Percentiles rank a stretch among this genome's conserved stretches.
Evolutionary conservation across 2,797 vertebrate genomes (phyloP).

Genomic region (Enteromius radiatus): DNA sequence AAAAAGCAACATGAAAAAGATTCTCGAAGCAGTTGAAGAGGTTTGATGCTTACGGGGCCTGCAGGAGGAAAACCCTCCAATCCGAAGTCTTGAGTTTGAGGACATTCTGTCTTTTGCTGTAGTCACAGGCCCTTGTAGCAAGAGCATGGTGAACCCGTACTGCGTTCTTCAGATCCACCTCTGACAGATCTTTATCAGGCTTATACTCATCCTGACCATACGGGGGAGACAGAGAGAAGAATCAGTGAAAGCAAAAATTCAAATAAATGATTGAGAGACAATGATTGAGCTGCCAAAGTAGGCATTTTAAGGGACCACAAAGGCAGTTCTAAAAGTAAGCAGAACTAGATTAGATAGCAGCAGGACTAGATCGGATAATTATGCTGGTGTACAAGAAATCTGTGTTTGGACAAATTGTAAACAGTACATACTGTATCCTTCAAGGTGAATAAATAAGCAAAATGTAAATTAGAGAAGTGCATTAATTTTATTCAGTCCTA

Average conservation of each 20-base stretch:
- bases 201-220: constrained; percentile 92
- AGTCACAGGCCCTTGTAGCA: constrained; percentile 92
- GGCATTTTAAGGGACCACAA: neutral
- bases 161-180: constrained; percentile 94
- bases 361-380: neutral
- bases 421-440: neutral
- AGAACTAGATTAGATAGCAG: neutral
- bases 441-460: neutral
- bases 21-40: neutral
- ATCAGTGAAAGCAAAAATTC: neutral
- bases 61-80: constrained; percentile 97
- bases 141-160: constrained; percentile 94
- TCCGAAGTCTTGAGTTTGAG: constrained; percentile 96
- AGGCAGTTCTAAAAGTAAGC: neutral
- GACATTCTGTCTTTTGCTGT: constrained; percentile 94
- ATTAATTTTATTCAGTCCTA: neutral
- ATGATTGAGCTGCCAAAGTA: neutral
- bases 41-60: constrained; percentile 85
- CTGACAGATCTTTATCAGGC: constrained; percentile 92
- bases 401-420: neutral
- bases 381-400: neutral
- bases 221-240: constrained; percentile 68
- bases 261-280: constrained; percentile 28
- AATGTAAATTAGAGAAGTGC: neutral
- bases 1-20: neutral